A percentile compares a stretch with the other conserved stretches of the same genome.
phyloP scores from a whole-genome alignment of 2,797 vertebrate species.

The Hozukius guyotensis region DNA sequence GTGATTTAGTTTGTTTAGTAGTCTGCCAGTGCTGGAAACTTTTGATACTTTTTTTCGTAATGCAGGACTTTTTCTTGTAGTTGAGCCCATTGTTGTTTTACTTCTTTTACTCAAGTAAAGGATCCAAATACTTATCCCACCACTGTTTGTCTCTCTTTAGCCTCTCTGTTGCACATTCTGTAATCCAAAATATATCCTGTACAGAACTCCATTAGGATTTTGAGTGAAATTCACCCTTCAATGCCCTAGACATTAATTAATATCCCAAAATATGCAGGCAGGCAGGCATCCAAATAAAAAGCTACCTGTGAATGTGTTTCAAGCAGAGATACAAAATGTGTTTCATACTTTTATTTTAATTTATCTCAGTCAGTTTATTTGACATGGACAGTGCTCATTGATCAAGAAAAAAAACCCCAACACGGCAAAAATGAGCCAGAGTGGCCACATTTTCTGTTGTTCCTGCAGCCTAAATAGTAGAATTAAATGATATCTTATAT shows the following conservation, averaged over 20 bases:
- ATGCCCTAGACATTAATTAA: neutral
- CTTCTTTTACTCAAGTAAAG: neutral
- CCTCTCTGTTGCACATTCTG: neutral
- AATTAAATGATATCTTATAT: neutral
- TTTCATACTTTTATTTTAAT: too few species aligned
- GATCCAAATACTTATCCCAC: too few species aligned
- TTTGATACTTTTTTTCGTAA: neutral
- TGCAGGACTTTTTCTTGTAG: neutral
- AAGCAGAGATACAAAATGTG: too few species aligned
- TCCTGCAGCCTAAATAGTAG: neutral
- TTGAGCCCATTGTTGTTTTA: neutral
- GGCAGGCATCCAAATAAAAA: neutral
- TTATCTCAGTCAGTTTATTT: too few species aligned
- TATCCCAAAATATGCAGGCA: neutral
- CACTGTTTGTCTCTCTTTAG: neutral
- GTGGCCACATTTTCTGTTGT: neutral
- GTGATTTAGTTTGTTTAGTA: conserved; percentile 1
- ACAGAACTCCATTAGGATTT: neutral
- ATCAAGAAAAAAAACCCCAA: neutral
- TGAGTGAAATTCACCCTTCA: neutral
- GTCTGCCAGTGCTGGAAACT: neutral
- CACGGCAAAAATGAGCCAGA: neutral
- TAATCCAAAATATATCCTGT: neutral
- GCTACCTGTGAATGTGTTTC: neutral
- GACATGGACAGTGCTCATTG: neutral